phyloP scores from a whole-genome alignment of 2,888 invertebrate genomes.

The Acronicta alni region DNA sequence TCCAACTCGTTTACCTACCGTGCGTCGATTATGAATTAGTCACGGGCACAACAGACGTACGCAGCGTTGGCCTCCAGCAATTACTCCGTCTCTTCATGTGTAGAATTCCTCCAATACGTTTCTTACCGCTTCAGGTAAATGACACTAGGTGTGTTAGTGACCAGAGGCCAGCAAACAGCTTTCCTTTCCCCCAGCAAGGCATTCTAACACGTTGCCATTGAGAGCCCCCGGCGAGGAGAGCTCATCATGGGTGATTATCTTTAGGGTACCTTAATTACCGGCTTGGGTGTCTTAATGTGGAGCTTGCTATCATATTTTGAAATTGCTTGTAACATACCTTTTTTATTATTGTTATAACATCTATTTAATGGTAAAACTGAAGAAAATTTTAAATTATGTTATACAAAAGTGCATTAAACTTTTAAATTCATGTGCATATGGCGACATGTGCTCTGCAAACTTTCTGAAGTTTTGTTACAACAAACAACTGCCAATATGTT shows the following conservation, averaged over 20 bases:
- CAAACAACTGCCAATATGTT: conserved; percentile 39
- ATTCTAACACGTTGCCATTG: conserved; percentile 34
- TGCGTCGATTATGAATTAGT: conserved; percentile 48
- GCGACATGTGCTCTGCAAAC: conserved; percentile 32
- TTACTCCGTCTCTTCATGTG: conserved; percentile 31
- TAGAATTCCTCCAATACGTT: conserved; percentile 20
- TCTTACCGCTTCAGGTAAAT: conserved; percentile 42
- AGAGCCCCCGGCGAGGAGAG: conserved; percentile 56
- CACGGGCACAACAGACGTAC: conserved; percentile 28
- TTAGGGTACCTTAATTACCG: conserved; percentile 68
- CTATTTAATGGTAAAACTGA: too few relatives aligned
- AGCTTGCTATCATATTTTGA: conserved; percentile 41
- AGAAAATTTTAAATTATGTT: background rate
- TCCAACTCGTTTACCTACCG: conserved; percentile 40
- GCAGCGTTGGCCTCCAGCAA: conserved; percentile 24
- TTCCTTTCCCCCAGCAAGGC: conserved; percentile 46
- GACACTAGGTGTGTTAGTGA: conserved; percentile 39
- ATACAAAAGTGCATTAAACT: conserved; percentile 1
- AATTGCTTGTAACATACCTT: conserved; percentile 8
- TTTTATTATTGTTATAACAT: too few relatives aligned
- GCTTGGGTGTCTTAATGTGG: conserved; percentile 58
- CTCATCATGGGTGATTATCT: conserved; percentile 64
- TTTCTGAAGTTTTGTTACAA: conserved; percentile 18
- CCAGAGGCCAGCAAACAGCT: conserved; percentile 59
- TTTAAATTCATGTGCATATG: conserved; percentile 14